phyloP scores from a whole-genome alignment of 2,797 vertebrate species.

The Tapirus indicus region DNA sequence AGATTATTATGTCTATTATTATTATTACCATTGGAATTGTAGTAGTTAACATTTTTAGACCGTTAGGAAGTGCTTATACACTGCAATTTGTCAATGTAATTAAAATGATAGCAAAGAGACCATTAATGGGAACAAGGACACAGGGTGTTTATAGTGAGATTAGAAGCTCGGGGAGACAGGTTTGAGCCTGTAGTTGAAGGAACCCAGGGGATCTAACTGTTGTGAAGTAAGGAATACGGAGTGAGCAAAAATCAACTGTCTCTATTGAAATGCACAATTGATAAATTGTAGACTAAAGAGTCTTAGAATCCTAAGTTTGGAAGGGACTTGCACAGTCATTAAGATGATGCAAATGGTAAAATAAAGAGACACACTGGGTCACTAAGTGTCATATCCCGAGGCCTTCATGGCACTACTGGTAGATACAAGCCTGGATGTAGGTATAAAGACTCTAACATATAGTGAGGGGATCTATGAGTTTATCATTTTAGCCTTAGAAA shows the following conservation, averaged over 20 bases:
- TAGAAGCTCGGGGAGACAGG: background rate
- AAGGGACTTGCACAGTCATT: background rate
- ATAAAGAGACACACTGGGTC: background rate
- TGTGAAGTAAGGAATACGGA: background rate
- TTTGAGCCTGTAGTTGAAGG: background rate
- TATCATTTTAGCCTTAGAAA: background rate
- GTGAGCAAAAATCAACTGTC: background rate
- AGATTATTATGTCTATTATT: background rate
- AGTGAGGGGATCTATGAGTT: background rate
- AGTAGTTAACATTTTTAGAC: background rate
- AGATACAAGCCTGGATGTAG: background rate
- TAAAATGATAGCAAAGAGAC: background rate
- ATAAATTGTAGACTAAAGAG: background rate
- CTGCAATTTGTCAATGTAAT: background rate
- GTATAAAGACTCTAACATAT: background rate
- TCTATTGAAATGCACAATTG: background rate
- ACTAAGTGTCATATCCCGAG: background rate
- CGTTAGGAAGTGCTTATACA: background rate
- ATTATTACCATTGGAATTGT: background rate
- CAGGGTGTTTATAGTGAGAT: background rate
- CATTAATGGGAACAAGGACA: background rate
- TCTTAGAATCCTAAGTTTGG: background rate
- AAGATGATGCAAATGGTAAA: background rate
- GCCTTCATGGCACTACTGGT: background rate
- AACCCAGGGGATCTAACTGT: background rate